phyloP scores from a whole-genome alignment of 2,113 vertebrate species.

The Nothobranchius furzeri region DNA sequence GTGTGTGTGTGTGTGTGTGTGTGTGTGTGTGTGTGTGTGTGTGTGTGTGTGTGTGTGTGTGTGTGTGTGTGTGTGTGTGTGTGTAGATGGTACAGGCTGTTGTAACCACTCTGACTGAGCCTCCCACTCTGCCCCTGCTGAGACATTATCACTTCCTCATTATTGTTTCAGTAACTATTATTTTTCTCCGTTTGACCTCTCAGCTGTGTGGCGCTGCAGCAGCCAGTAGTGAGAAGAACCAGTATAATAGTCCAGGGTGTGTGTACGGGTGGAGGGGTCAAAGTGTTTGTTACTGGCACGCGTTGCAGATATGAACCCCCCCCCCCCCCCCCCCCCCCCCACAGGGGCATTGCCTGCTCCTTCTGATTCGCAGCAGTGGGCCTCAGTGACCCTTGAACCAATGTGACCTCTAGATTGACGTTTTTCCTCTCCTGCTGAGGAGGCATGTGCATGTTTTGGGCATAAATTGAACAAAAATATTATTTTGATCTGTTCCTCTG shows the following conservation, averaged over 20 bases:
- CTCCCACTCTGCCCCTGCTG: constrained; percentile 34
- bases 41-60: too few relatives aligned
- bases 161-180: constrained; percentile 17
- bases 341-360: constrained; percentile 25
- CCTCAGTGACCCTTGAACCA: constrained; percentile 68
- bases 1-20: too few relatives aligned
- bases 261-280: constrained; percentile 39
- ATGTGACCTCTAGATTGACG: constrained; percentile 48
- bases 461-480: not conserved
- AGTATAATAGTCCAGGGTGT: constrained; percentile 30
- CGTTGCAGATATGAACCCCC: constrained; percentile 65
- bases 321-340: constrained; percentile 62
- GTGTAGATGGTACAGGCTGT: not conserved
- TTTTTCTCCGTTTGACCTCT: constrained; percentile 29
- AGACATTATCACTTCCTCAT: constrained; percentile 21
- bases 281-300: constrained; percentile 49
- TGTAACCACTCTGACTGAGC: constrained; percentile 52
- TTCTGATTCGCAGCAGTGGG: constrained; percentile 50
- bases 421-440: constrained; percentile 44
- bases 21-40: too few relatives aligned
- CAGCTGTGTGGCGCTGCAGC: constrained; percentile 26
- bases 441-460: constrained; percentile 9
- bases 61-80: too few relatives aligned
- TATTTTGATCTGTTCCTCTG: not conserved
- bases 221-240: constrained; percentile 43